phyloP scores from a whole-genome alignment of 2,797 vertebrate genomes.

The Heteromormyrus szaboi region DNA sequence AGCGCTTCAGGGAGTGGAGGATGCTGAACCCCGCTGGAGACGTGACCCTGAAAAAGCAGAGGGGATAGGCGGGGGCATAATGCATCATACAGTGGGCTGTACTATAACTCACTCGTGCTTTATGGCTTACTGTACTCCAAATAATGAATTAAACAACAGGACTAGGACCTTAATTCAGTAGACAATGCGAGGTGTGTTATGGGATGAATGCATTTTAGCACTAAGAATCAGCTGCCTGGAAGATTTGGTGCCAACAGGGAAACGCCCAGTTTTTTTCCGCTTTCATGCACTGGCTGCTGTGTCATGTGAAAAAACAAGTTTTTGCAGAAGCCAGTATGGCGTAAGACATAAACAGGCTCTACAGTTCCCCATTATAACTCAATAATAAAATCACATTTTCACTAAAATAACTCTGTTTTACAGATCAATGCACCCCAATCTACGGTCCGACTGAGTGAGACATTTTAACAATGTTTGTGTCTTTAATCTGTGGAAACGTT shows the following conservation, averaged over 20 bases:
- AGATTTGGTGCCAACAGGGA: neutral
- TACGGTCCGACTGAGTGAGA: neutral
- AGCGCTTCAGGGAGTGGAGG: slow-evolving; percentile 80
- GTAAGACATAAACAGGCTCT: neutral
- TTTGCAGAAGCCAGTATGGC: neutral
- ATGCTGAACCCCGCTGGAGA: slow-evolving; percentile 72
- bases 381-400: neutral
- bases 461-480: neutral
- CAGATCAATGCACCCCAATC: neutral
- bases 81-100: neutral
- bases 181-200: neutral
- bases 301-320: neutral
- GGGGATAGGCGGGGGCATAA: neutral
- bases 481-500: neutral
- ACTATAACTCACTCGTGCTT: neutral
- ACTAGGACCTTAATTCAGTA: neutral
- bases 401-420: neutral
- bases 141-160: neutral
- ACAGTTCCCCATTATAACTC: neutral
- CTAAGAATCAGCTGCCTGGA: neutral
- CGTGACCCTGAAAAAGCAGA: slow-evolving; percentile 57
- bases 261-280: neutral
- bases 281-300: neutral
- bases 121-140: neutral
- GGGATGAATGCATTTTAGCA: neutral